A percentile compares a stretch with the other conserved stretches of the same genome.
Conservation (phyloP, 1,140 invertebrate genomes). For the Anthonomus grandis region DNA sequence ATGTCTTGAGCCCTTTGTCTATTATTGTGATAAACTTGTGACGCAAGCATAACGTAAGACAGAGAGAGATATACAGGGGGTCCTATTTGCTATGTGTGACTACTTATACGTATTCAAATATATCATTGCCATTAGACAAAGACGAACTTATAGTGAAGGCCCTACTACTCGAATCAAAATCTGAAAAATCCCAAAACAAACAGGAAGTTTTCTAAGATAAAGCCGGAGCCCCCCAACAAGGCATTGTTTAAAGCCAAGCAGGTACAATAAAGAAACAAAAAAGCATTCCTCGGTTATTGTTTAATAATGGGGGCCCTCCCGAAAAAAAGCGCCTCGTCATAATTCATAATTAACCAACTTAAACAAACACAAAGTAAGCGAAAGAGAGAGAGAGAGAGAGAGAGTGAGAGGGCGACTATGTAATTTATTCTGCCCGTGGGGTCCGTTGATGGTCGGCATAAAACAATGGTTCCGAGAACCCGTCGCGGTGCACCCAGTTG, state of each 20-base stretch:
- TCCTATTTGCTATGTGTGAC: no score
- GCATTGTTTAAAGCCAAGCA: slow-evolving; percentile 15
- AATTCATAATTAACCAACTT: slow-evolving; percentile 24
- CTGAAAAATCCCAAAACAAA: slow-evolving; percentile 6
- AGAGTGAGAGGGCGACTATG: background rate
- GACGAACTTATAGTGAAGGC: no score
- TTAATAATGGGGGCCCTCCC: slow-evolving; percentile 12
- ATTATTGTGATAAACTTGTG: no score
- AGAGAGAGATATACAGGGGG: no score
- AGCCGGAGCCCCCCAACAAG: background rate
- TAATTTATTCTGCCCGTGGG: slow-evolving; percentile 22
- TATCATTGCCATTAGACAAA: no score
- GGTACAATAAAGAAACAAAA: slow-evolving; percentile 23
- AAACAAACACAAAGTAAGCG: slow-evolving; percentile 17
- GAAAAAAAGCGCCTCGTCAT: slow-evolving; percentile 20
- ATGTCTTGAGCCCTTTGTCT: no score
- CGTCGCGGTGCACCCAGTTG: no score
- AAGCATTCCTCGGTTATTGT: slow-evolving; percentile 18
- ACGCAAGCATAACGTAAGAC: no score
- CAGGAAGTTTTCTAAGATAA: slow-evolving; percentile 16
- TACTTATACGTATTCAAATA: no score
- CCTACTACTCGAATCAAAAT: no score
- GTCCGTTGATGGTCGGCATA: slow-evolving; percentile 16
- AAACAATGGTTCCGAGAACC: background rate
- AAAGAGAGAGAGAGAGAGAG: slow-evolving; percentile 10